These are phyloP conservation scores for Microtus ochrogaster DNA, from an alignment of 2,113 vertebrate species.

Conservation along the genomic window DNA sequence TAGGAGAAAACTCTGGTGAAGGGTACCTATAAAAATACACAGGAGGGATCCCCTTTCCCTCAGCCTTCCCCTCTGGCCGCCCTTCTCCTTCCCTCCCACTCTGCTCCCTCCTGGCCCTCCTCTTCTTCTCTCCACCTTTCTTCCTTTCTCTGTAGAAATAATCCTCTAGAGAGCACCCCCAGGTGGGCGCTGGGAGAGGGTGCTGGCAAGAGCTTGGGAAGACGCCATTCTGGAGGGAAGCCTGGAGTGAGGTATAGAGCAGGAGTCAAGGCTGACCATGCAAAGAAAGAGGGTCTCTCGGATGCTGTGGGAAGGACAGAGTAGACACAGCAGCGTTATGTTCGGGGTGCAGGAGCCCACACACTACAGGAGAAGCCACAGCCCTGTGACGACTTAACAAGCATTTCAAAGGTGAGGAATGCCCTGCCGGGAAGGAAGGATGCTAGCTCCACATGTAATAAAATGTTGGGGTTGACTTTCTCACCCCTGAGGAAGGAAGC, in stretches of 20 bases:
- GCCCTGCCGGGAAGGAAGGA: too few species aligned
- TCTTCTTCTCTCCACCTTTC: neutral
- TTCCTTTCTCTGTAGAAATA: neutral
- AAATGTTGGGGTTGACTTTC: neutral
- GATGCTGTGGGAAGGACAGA: fast-evolving
- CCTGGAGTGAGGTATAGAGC: neutral
- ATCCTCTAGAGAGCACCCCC: neutral
- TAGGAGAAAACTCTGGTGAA: neutral
- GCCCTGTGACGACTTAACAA: fast-evolving
- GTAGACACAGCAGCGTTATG: fast-evolving
- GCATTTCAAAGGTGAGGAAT: neutral
- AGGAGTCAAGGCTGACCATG: too few species aligned
- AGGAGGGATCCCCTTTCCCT: too few species aligned
- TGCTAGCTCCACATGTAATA: too few species aligned
- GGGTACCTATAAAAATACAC: fast-evolving
- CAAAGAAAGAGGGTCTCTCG: neutral
- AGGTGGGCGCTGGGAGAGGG: fast-evolving
- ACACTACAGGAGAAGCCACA: fast-evolving
- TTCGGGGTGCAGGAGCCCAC: neutral
- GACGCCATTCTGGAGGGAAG: neutral
- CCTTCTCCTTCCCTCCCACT: neutral
- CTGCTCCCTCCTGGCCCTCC: too few species aligned
- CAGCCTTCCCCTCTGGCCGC: neutral
- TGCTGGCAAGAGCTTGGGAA: fast-evolving
- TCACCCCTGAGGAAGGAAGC: neutral